Evolutionary conservation across 2,113 vertebrate genomes (phyloP), one percentile per base, ranked within the genome.

Genomic region (Xenopus laevis): DNA sequence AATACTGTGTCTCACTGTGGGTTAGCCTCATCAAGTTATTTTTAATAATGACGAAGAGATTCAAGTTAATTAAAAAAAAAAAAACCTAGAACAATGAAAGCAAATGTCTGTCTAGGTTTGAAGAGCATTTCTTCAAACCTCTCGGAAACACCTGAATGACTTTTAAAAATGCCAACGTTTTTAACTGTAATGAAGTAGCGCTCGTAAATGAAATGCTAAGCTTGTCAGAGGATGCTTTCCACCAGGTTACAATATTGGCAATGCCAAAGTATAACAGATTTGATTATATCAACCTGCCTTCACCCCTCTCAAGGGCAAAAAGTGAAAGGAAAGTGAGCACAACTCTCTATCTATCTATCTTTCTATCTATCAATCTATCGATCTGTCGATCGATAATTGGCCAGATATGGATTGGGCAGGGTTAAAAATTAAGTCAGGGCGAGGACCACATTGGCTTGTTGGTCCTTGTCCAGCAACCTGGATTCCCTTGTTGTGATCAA

Each of bases 141-240:
- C n/a, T 40, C 16, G 47, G 27, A 33, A 21, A 16, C 21, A 55
- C 58, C 15, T 13, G 20, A 27, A 47, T 63, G 70, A 72, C 70
- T 72, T 53, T 72, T 63, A 63, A 46, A 72, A 64, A 72, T 71
- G 44, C 45, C 70, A 63, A 52, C 18, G n/a, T 61, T 71, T 50
- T 30, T 50, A 62, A 62, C 60, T 33, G 23, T 71, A 62, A 71
- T 71, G 55, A 58, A 60, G 55, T 18, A 58, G 33, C 46, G n/a
- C 57, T 59, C 44, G 8, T 21, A 59, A 23, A 55, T 23, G 58
- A 60, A 60, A 60, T 60, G 58, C 58, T 60, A 60, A 60, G 21
- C 58, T 60, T 60, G 58, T 60, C 58, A 60, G 58, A 60, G 18
- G 21, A 60, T 60, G 1, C 55, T 60, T 60, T 60, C 20, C 11